Evolutionary conservation across 1,140 invertebrate species (phyloP).

Genomic region (Nephila pilipes): DNA sequence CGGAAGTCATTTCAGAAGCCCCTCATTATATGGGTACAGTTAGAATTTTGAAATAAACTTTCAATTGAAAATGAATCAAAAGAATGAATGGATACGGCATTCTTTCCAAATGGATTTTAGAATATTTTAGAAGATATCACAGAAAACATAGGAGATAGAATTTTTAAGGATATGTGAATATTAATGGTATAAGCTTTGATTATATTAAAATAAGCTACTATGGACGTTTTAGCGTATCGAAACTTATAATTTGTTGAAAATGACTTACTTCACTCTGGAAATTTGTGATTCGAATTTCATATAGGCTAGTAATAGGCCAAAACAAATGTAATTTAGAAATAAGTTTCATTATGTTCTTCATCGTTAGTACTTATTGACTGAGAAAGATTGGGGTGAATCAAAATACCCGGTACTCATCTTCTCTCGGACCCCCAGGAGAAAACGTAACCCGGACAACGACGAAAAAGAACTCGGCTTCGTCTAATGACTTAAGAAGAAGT

Average conservation of each 20-base stretch:
- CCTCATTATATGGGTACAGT: neutral
- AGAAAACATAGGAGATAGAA: neutral
- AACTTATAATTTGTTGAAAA: neutral
- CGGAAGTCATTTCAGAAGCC: neutral
- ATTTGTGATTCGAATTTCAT: neutral
- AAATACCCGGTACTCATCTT: conserved; percentile 25
- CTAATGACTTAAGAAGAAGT: conserved; percentile 33
- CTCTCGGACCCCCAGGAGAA: conserved; percentile 13
- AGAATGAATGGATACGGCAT: neutral
- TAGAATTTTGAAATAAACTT: conserved; percentile 17
- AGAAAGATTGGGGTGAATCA: conserved; percentile 17
- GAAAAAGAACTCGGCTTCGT: neutral
- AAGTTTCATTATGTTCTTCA: conserved; percentile 7
- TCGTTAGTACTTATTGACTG: conserved; percentile 24
- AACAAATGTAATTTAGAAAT: neutral
- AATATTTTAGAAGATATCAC: neutral
- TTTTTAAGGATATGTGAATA: neutral
- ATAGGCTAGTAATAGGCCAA: neutral
- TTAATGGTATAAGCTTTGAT: neutral
- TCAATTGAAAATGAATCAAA: neutral
- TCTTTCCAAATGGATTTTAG: conserved; percentile 10
- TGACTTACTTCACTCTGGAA: neutral
- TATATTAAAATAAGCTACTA: no score
- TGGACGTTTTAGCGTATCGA: neutral
- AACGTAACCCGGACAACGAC: conserved; percentile 16